Percentiles rank a stretch among this genome's conserved stretches.
Evolutionary conservation across 2,113 vertebrate species (phyloP).

Genomic region (Gavia stellata): DNA sequence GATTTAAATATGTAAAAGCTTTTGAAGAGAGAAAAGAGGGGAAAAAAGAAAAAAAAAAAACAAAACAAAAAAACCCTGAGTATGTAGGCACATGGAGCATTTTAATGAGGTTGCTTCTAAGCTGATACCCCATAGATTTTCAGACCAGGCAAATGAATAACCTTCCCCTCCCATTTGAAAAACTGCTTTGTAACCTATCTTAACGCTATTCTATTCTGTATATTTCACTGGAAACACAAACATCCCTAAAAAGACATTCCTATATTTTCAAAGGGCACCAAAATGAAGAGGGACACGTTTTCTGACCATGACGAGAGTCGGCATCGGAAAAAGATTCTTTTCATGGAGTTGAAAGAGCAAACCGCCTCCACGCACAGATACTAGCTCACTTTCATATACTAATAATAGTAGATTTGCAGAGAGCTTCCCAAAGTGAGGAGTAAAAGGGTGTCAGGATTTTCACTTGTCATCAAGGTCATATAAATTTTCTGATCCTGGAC

Average conservation of each 20-base stretch:
- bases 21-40: neutral
- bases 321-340: neutral
- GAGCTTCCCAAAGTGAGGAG: neutral
- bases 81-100: neutral
- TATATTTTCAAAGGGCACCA: neutral
- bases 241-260: neutral
- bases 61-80: neutral
- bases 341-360: neutral
- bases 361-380: neutral
- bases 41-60: neutral
- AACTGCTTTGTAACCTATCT: neutral
- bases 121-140: neutral
- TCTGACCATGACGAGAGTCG: neutral
- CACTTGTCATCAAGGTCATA: neutral
- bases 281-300: neutral
- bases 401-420: neutral
- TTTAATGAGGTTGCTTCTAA: slow-evolving; percentile 9
- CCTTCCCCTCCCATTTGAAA: neutral
- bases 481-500: neutral
- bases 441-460: neutral
- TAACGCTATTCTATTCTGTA: neutral
- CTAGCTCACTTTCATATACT: neutral
- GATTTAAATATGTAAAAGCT: slow-evolving; percentile 30
- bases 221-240: neutral
- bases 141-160: neutral